A percentile compares a stretch with the other conserved stretches of the same genome.
phyloP scores from a whole-genome alignment of 2,797 vertebrate genomes.

The Mus caroli region DNA sequence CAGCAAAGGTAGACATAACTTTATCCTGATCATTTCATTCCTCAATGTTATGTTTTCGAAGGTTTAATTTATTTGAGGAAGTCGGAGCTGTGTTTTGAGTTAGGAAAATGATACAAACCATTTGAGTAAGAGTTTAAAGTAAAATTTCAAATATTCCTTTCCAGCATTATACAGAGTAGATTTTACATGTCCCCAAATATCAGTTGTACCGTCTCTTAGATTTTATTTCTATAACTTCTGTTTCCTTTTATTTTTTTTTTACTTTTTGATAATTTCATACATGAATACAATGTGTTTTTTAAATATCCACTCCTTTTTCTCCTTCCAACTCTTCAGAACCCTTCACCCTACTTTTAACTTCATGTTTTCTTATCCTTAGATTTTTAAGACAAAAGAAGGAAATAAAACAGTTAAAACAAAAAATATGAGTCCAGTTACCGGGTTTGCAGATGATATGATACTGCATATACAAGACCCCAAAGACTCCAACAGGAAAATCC shows the following conservation, averaged over 20 bases:
- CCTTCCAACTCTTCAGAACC: not conserved
- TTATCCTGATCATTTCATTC: constrained; percentile 1
- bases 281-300: not conserved
- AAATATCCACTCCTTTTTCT: not conserved
- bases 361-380: not conserved
- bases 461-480: not conserved
- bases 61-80: constrained; percentile 58
- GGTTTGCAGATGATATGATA: not conserved
- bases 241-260: constrained; percentile 20
- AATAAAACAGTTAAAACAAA: not conserved
- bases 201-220: not conserved
- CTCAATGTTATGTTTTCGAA: constrained; percentile 56
- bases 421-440: not conserved
- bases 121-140: constrained; percentile 58
- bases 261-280: not conserved
- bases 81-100: constrained; percentile 51
- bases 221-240: constrained; percentile 45
- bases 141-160: constrained; percentile 60
- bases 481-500: not conserved
- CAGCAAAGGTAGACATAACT: constrained; percentile 29
- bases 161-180: constrained; percentile 32
- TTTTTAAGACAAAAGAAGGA: not conserved
- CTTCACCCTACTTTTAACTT: not conserved
- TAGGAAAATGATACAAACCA: constrained; percentile 36
- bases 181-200: constrained; percentile 29